Evolutionary conservation across 2,113 vertebrate genomes (phyloP).

Genomic region (Calidris pugnax): DNA sequence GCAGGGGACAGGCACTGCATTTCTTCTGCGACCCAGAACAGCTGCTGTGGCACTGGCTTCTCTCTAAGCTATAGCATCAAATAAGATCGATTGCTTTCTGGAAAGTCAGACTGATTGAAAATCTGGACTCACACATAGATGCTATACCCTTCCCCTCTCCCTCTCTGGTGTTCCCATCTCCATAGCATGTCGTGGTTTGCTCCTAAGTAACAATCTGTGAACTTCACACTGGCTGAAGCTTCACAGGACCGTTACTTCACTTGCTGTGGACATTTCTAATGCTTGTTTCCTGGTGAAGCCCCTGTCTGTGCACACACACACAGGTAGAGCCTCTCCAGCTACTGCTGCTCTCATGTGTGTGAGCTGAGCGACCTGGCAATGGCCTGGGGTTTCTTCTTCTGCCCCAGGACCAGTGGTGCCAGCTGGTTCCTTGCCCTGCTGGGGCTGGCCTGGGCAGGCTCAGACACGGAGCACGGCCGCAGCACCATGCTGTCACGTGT

Average conservation of each 20-base stretch:
- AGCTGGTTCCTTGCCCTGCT: background rate
- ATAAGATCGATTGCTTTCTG: background rate
- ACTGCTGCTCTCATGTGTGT: background rate
- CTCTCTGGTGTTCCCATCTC: background rate
- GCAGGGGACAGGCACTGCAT: background rate
- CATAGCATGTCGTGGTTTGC: fast-evolving
- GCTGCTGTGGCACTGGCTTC: background rate
- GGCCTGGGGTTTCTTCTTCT: background rate
- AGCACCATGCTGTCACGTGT: fast-evolving
- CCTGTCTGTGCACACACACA: background rate
- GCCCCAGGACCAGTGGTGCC: background rate
- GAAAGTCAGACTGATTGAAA: background rate
- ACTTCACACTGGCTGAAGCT: background rate
- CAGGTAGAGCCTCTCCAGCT: background rate
- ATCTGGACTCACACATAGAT: background rate
- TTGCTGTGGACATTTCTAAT: background rate
- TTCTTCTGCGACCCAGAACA: background rate
- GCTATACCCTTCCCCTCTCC: background rate
- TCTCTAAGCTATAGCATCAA: background rate
- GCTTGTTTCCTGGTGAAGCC: background rate
- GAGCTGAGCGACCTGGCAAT: background rate
- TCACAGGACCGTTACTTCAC: background rate
- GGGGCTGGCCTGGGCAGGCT: background rate
- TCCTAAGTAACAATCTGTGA: background rate
- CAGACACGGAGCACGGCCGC: fast-evolving